phyloP scores from a whole-genome alignment of 1,140 invertebrate genomes.

The Euura lappo region DNA sequence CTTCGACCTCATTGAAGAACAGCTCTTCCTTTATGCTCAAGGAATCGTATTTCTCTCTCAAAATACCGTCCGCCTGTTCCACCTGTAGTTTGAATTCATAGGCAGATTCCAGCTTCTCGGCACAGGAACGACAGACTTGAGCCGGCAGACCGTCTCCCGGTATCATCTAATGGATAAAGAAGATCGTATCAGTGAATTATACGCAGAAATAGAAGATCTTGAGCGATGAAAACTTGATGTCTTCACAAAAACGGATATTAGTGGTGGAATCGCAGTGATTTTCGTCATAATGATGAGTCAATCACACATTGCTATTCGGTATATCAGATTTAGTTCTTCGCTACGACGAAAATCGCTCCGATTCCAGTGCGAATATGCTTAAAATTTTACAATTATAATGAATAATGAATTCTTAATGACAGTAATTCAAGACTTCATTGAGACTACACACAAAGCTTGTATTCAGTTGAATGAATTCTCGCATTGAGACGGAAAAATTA shows the following conservation, averaged over 20 bases:
- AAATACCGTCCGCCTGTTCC: slow-evolving; percentile 65
- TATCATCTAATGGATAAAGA: slow-evolving; percentile 53
- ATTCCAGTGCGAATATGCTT: too few species aligned
- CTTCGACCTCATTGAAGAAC: slow-evolving; percentile 55
- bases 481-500: not conserved
- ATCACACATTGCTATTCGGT: too few species aligned
- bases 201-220: slow-evolving; percentile 32
- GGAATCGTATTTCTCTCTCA: slow-evolving; percentile 61
- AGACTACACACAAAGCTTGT: not conserved
- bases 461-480: not conserved
- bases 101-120: slow-evolving; percentile 65
- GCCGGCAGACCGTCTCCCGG: slow-evolving; percentile 69
- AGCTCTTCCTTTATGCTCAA: slow-evolving; percentile 52
- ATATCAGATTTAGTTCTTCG: too few species aligned
- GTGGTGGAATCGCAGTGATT: too few species aligned
- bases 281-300: too few species aligned
- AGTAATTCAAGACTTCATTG: not conserved
- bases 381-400: not conserved
- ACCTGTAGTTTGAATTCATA: slow-evolving; percentile 71
- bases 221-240: not conserved
- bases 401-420: not conserved
- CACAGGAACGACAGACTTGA: slow-evolving; percentile 66
- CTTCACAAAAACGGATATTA: too few species aligned
- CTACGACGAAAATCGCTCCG: too few species aligned
- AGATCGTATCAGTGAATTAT: slow-evolving; percentile 30